phyloP scores from a whole-genome alignment of 1,140 invertebrate genomes.

The Plutomurus gul region DNA sequence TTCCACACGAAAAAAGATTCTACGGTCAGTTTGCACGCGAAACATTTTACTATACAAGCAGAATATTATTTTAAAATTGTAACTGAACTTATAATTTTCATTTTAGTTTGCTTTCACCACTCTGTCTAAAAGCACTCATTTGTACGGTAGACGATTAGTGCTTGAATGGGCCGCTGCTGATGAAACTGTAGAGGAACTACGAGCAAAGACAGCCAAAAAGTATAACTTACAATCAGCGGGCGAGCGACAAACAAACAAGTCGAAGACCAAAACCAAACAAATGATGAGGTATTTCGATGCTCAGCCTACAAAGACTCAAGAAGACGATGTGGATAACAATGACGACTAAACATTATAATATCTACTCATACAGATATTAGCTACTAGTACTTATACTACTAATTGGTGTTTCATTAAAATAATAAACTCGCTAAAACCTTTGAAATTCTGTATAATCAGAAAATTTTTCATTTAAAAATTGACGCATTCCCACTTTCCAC shows the following conservation, averaged over 20 bases:
- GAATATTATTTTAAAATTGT: background rate
- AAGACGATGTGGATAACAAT: background rate
- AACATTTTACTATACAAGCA: background rate
- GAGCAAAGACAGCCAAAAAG: slow-evolving; percentile 80
- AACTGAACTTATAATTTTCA: slow-evolving; percentile 35
- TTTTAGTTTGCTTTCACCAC: slow-evolving; percentile 87
- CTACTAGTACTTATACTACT: too few relatives aligned
- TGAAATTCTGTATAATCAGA: too few relatives aligned
- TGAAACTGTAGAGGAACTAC: slow-evolving; percentile 76
- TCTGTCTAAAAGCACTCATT: slow-evolving; percentile 92
- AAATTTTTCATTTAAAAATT: too few relatives aligned
- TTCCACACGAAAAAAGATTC: slow-evolving; percentile 63
- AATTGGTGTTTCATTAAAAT: too few relatives aligned
- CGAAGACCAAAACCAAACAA: slow-evolving; percentile 10
- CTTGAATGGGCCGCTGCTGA: slow-evolving; percentile 92
- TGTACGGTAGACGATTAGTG: slow-evolving; percentile 91
- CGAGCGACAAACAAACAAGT: background rate
- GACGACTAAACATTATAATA: background rate
- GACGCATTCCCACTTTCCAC: too few relatives aligned
- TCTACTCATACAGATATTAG: background rate
- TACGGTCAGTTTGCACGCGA: too few relatives aligned
- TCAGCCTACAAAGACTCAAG: background rate
- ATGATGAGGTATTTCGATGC: slow-evolving; percentile 31
- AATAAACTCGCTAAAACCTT: background rate
- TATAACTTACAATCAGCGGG: slow-evolving; percentile 60